These are phyloP conservation scores for Vespertilio murinus DNA, from an alignment of 2,797 vertebrate genomes.

Conservation along the genomic window DNA sequence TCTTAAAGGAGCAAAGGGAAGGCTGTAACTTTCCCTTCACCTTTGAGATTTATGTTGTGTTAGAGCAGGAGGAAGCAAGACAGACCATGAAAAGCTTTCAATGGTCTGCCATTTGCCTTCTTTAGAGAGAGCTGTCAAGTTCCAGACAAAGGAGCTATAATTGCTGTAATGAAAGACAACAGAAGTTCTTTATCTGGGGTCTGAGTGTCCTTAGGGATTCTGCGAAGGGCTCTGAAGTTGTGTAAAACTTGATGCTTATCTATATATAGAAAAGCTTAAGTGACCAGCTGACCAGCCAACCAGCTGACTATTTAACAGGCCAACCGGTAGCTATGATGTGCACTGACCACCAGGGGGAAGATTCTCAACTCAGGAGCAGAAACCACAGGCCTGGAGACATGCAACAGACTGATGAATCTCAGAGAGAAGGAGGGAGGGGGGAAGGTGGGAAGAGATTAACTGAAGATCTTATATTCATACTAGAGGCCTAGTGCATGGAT, in stretches of 20 bases:
- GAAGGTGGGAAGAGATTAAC: too few species aligned
- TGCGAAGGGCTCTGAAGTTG: background rate
- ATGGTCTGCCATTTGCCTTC: background rate
- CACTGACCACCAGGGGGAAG: too few species aligned
- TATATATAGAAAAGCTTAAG: too few species aligned
- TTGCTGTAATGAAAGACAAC: background rate
- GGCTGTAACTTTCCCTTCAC: background rate
- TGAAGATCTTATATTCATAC: too few species aligned
- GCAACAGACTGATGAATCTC: too few species aligned
- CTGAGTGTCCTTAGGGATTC: background rate
- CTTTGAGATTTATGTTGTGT: slow-evolving; percentile 6
- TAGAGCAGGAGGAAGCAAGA: background rate
- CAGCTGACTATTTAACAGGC: too few species aligned
- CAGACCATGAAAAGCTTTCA: background rate
- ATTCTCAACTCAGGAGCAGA: too few species aligned
- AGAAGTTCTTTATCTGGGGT: background rate
- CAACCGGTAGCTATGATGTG: too few species aligned
- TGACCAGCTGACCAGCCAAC: too few species aligned
- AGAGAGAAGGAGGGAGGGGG: too few species aligned
- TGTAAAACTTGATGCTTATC: background rate
- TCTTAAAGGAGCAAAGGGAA: background rate
- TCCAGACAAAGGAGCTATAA: background rate
- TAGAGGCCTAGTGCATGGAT: too few species aligned
- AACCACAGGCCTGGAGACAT: too few species aligned
- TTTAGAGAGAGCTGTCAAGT: background rate